phyloP scores from a whole-genome alignment of 2,888 invertebrate genomes.

The Synanthedon vespiformis region DNA sequence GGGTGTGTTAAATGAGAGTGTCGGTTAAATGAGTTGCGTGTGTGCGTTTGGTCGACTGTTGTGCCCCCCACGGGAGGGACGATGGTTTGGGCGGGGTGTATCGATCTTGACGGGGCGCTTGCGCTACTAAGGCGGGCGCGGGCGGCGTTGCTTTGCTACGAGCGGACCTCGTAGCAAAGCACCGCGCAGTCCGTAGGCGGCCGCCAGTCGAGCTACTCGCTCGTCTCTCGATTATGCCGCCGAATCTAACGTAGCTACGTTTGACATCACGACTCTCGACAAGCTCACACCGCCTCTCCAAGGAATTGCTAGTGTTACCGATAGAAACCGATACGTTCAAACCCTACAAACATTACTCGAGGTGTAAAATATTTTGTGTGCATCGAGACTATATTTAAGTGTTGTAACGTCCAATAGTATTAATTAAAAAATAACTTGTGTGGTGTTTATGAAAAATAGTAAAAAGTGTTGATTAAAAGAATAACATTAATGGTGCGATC shows the following conservation, averaged over 20 bases:
- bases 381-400: too few species aligned
- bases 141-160: constrained; percentile 29
- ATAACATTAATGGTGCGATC: constrained; percentile 2
- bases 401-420: not conserved
- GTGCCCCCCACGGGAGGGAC: constrained; percentile 34
- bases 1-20: constrained; percentile 15
- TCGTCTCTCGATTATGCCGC: constrained; percentile 15
- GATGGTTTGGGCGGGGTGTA: constrained; percentile 59
- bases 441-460: not conserved
- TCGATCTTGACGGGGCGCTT: constrained; percentile 63
- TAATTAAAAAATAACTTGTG: not conserved
- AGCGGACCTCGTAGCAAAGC: constrained; percentile 25
- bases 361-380: too few species aligned
- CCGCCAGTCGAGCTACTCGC: constrained; percentile 53
- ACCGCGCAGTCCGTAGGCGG: constrained; percentile 64
- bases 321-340: constrained; percentile 23
- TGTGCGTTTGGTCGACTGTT: constrained; percentile 22
- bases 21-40: constrained; percentile 20
- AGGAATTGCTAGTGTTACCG: constrained; percentile 53
- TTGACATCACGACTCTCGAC: constrained; percentile 52
- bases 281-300: constrained; percentile 47
- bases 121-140: constrained; percentile 42
- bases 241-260: constrained; percentile 27
- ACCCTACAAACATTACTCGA: constrained; percentile 9
- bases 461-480: not conserved